These are phyloP conservation scores for Ptychoptera contaminata DNA, from an alignment of 2,888 invertebrate species.

Conservation along the genomic window DNA sequence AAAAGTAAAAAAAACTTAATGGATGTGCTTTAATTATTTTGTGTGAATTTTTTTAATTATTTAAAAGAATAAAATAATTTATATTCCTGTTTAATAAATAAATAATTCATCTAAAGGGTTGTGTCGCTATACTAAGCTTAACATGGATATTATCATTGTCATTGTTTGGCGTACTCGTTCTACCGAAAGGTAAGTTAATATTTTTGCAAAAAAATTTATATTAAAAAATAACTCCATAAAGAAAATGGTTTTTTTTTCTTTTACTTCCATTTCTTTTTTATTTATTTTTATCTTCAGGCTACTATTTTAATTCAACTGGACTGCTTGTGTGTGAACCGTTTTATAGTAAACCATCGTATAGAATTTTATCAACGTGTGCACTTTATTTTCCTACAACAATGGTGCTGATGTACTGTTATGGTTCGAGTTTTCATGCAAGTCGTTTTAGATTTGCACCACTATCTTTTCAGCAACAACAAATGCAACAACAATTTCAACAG, in stretches of 20 bases:
- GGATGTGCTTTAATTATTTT: too few relatives aligned
- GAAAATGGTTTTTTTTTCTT: neutral
- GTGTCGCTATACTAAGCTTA: constrained; percentile 67
- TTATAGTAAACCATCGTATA: constrained; percentile 52
- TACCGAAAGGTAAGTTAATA: constrained; percentile 46
- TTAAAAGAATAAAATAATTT: too few relatives aligned
- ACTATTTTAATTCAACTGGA: constrained; percentile 76
- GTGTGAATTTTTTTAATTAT: neutral
- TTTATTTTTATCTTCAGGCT: constrained; percentile 35
- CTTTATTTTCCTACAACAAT: constrained; percentile 84
- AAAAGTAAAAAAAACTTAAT: too few relatives aligned
- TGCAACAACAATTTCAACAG: constrained; percentile 12
- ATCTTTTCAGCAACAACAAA: constrained; percentile 17
- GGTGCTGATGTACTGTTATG: constrained; percentile 85
- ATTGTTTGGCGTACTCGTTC: constrained; percentile 64
- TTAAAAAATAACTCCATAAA: neutral
- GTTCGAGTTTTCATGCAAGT: constrained; percentile 78
- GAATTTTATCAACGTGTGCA: constrained; percentile 71
- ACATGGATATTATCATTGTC: constrained; percentile 77
- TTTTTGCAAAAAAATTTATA: neutral
- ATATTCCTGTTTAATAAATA: constrained; percentile 4
- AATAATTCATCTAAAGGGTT: constrained; percentile 42
- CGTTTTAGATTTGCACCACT: constrained; percentile 42
- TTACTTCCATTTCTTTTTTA: neutral
- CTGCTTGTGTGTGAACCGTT: constrained; percentile 79